Evolutionary conservation across 1,140 invertebrate genomes (phyloP), one percentile per base, ranked within the genome.

Genomic region (Trypoxylus dichotomus): DNA sequence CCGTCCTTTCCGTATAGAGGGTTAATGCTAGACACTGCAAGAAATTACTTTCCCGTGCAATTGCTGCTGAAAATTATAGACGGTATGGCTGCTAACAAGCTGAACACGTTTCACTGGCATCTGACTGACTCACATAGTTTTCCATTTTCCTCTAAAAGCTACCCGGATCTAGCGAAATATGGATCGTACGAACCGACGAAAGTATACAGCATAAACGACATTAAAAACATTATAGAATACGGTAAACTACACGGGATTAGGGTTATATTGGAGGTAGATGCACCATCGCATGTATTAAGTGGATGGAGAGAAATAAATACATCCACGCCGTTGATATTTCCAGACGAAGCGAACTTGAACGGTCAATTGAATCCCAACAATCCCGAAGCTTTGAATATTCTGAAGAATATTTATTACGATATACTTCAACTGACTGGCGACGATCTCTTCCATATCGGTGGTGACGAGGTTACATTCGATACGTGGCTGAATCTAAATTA

Each of bases 101-200:
- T 96, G 74, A 96, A 96, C 86, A 92, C 93, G 8, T 91, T 96
- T 47, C 95, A 96, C 85, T 94, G 94, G 93, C 95, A 96, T 83
- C 89, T 93, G 1, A 94, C 93, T 2, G 95, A 96, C 83, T 90
- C 92, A 0, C 94, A 95, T 79, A 94, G 94, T 83, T 96, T 95
- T 85, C 94, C 94, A 0, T 89, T 94, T 78, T 87, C 91, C 25
- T 89, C 93, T 2, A 87, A 90, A 25, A 88, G 89, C 76, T 90
- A 91, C 37, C 93, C 93, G 0, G 87, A 91, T 78, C 86, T 95
- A 82, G 88, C 91, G 1, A 88, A 91, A 75, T 91, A 92, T 80
- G 94, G 94, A 24, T 92, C 94, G 0, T 95, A 95, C 82, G 90
- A 90, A 5, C 86, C 89, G 0, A 87, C 90, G 19, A 89, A 92